Evolutionary conservation across 2,888 invertebrate genomes (phyloP).

Genomic region (Eupeodes latifasciatus): DNA sequence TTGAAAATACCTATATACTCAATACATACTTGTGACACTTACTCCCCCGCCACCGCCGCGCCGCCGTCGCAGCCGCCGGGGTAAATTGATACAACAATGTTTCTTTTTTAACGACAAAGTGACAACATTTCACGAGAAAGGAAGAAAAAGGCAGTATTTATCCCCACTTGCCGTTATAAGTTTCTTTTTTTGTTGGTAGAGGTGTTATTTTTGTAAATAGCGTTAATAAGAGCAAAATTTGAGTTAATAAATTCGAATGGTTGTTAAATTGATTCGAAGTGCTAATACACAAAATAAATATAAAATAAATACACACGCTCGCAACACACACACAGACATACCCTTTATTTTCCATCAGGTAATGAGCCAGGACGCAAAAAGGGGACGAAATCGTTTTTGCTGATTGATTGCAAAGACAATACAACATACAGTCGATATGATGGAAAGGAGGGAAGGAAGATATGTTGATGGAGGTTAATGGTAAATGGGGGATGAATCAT

Average conservation of each 20-base stretch:
- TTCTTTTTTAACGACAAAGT: conserved; percentile 35
- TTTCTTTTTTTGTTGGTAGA: background rate
- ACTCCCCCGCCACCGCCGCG: background rate
- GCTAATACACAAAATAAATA: conserved; percentile 34
- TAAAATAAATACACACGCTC: conserved; percentile 4
- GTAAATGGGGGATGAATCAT: conserved; percentile 30
- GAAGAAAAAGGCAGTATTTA: background rate
- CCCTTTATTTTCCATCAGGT: conserved; percentile 34
- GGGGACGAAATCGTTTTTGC: conserved; percentile 47
- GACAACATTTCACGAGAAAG: background rate
- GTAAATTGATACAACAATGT: conserved; percentile 67
- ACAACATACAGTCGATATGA: background rate
- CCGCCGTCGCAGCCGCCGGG: background rate
- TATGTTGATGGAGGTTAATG: background rate
- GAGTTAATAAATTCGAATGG: conserved; percentile 71
- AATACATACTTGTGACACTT: conserved; percentile 29
- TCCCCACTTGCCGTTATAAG: background rate
- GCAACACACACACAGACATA: background rate
- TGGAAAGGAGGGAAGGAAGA: background rate
- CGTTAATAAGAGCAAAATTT: conserved; percentile 51
- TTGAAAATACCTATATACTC: conserved; percentile 3
- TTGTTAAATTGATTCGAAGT: conserved; percentile 63
- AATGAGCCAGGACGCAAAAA: conserved; percentile 41
- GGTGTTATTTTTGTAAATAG: conserved; percentile 32
- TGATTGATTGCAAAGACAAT: conserved; percentile 73